Evolutionary conservation across 64 coral and sea anemone genomes (phyloP).

Genomic region (Pocillopora damicornis): DNA sequence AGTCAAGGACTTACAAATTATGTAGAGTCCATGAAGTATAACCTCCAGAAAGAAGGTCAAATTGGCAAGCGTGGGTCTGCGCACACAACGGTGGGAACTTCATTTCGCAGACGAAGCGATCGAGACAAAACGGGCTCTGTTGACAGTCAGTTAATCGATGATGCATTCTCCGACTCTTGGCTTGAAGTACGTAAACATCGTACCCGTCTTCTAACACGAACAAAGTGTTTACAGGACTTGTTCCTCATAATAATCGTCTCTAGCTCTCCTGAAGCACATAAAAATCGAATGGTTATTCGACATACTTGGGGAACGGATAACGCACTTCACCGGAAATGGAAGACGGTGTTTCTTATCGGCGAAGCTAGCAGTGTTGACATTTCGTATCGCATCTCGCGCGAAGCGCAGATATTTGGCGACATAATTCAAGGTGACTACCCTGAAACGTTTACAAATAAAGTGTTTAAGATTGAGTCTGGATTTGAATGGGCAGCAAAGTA

Average conservation of each 20-base stretch:
- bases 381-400: constrained; percentile 32
- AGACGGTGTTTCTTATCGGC: constrained; percentile 55
- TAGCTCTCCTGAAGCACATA: constrained; percentile 30
- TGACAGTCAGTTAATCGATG: neutral
- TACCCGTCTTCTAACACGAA: constrained; percentile 38
- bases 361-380: constrained; percentile 4
- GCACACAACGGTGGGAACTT: neutral
- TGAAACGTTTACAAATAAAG: constrained; percentile 45
- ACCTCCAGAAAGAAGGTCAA: constrained; percentile 24
- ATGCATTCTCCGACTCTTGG: constrained; percentile 24
- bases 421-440: constrained; percentile 57
- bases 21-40: constrained; percentile 20
- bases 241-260: constrained; percentile 52
- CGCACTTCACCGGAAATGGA: constrained; percentile 44
- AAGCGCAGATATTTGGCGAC: constrained; percentile 59
- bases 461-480: constrained; percentile 44
- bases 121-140: neutral
- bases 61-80: neutral
- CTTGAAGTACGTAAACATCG: constrained; percentile 38
- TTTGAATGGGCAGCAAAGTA: constrained; percentile 64
- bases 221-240: constrained; percentile 17
- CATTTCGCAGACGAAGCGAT: neutral
- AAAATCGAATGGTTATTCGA: constrained; percentile 50
- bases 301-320: constrained; percentile 61
- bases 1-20: constrained; percentile 31